Percentiles rank a stretch among this genome's conserved stretches.
Evolutionary conservation across 2,113 vertebrate species (phyloP).

Genomic region (Corvus moneduloides): DNA sequence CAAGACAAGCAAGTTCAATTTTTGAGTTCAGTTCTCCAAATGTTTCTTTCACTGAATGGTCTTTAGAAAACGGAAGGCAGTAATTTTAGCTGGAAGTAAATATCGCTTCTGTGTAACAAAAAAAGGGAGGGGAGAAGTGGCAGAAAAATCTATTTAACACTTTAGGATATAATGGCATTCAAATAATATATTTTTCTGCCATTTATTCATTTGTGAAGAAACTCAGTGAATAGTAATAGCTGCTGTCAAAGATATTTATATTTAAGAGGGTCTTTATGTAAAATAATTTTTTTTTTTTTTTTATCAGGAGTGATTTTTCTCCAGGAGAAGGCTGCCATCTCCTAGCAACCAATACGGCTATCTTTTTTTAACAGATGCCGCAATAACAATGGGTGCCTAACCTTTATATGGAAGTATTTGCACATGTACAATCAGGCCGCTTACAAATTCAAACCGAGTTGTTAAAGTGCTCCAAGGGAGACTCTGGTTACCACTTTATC

Average conservation of each 20-base stretch:
- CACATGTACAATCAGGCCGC: slow-evolving; percentile 65
- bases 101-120: slow-evolving; percentile 57
- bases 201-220: slow-evolving; percentile 74
- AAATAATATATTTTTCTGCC: slow-evolving; percentile 76
- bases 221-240: slow-evolving; percentile 75
- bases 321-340: slow-evolving; percentile 71
- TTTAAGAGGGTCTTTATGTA: slow-evolving; percentile 79
- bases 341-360: slow-evolving; percentile 79
- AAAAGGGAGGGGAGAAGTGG: background rate
- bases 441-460: slow-evolving; percentile 66
- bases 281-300: slow-evolving; percentile 65
- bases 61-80: slow-evolving; percentile 52
- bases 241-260: slow-evolving; percentile 80
- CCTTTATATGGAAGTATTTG: slow-evolving; percentile 70
- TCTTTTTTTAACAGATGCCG: slow-evolving; percentile 70
- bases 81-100: slow-evolving; percentile 53
- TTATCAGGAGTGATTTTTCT: slow-evolving; percentile 75
- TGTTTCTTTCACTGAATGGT: slow-evolving; percentile 26
- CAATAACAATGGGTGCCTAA: slow-evolving; percentile 61
- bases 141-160: slow-evolving; percentile 69
- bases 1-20: background rate
- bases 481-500: slow-evolving; percentile 19
- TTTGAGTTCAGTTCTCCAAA: slow-evolving; percentile 27
- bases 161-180: slow-evolving; percentile 69
- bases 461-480: slow-evolving; percentile 58